Evolutionary conservation across 1,140 invertebrate species (phyloP).

Genomic region (Bombyx mandarina): DNA sequence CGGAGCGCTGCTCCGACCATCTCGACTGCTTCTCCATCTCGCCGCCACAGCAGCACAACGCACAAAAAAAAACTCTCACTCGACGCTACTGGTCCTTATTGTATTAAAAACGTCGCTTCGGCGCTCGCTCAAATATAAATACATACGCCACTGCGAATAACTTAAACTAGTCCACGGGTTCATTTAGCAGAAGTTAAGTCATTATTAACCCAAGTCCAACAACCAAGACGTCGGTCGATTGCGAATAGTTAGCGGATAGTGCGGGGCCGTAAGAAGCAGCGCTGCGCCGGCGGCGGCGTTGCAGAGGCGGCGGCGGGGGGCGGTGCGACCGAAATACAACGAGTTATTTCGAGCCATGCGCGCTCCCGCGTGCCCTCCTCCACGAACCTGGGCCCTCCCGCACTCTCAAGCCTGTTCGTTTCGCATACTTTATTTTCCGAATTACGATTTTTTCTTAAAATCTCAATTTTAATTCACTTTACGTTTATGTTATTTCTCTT

Average conservation of each 20-base stretch:
- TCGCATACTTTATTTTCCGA: background rate
- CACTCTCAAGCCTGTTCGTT: slow-evolving; percentile 14
- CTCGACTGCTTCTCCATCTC: slow-evolving; percentile 57
- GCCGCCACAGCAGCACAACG: slow-evolving; percentile 48
- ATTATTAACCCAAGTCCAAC: slow-evolving; percentile 85
- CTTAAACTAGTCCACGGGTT: slow-evolving; percentile 74
- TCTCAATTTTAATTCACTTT: too few relatives aligned
- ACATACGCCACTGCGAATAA: slow-evolving; percentile 61
- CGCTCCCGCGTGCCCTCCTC: slow-evolving; percentile 31
- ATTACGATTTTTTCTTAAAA: too few relatives aligned
- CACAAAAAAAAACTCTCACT: slow-evolving; percentile 61
- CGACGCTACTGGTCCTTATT: slow-evolving; percentile 52
- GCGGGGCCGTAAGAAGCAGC: slow-evolving; percentile 33
- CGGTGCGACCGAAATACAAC: slow-evolving; percentile 57
- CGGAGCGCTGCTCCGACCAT: slow-evolving; percentile 74
- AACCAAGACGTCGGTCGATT: slow-evolving; percentile 92
- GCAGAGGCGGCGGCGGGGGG: slow-evolving; percentile 31
- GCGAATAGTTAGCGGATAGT: slow-evolving; percentile 86
- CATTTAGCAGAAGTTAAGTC: slow-evolving; percentile 84
- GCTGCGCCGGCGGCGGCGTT: slow-evolving; percentile 55
- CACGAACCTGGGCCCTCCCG: slow-evolving; percentile 8
- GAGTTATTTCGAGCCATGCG: slow-evolving; percentile 54
- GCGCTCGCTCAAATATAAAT: slow-evolving; percentile 41
- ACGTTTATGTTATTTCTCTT: too few relatives aligned
- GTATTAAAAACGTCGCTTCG: slow-evolving; percentile 34